Percentiles rank a stretch among this genome's conserved stretches.
Conservation (phyloP, 2,888 invertebrate genomes). For the Hirtodrosophila histrioides region DNA sequence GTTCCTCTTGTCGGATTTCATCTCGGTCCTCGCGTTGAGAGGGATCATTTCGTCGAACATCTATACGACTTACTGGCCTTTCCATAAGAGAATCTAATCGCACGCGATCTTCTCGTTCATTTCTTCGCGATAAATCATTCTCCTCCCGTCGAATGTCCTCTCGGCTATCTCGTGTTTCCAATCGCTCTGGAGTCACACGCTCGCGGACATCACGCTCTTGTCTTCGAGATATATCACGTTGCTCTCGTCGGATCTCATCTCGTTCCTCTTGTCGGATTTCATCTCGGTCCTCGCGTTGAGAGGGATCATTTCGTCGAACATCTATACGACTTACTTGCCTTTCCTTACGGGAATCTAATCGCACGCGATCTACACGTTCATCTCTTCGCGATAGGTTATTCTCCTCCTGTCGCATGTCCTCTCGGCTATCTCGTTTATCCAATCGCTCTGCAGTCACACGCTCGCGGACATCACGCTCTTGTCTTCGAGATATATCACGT, state of each 20-base stretch:
- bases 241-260: not conserved
- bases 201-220: conserved; percentile 13
- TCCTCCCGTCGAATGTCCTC: not conserved
- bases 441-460: not conserved
- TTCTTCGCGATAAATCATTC: not conserved
- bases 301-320: not conserved
- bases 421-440: not conserved
- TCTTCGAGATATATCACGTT: conserved; percentile 5
- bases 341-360: not conserved
- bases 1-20: not conserved
- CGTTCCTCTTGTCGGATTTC: not conserved
- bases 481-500: conserved; percentile 5
- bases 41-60: conserved; percentile 2
- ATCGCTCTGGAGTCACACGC: not conserved
- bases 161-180: not conserved
- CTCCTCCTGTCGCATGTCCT: not conserved
- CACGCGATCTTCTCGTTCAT: conserved; percentile 4
- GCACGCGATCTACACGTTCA: conserved; percentile 3
- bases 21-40: no score
- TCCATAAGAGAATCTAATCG: not conserved
- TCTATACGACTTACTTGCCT: not conserved
- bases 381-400: not conserved
- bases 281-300: conserved; percentile 5
- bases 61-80: not conserved
- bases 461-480: conserved; percentile 11